phyloP scores from a whole-genome alignment of 92 coral and sea anemone species.

The Montipora capitata region DNA sequence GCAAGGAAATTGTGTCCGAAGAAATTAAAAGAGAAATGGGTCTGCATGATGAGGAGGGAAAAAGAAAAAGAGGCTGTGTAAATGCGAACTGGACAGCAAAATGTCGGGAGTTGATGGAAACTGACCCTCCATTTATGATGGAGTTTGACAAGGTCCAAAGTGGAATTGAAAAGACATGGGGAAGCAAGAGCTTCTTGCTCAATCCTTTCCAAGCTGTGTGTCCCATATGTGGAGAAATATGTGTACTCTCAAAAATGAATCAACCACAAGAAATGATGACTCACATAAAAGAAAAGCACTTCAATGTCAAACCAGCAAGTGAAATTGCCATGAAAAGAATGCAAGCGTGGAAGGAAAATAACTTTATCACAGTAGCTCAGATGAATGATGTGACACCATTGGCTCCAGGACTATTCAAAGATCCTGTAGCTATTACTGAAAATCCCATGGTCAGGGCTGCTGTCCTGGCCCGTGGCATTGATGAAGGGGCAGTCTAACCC shows the following conservation, averaged over 20 bases:
- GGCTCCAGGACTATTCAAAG: constrained; percentile 31
- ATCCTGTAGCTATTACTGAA: constrained; percentile 13
- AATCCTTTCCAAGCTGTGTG: constrained; percentile 75
- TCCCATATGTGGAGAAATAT: too few species aligned
- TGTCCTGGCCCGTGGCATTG: constrained; percentile 64
- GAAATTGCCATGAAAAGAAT: constrained; percentile 45
- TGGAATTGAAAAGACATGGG: constrained; percentile 56
- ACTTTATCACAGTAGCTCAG: constrained; percentile 55
- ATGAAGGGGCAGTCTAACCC: constrained; percentile 26
- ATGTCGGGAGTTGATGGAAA: constrained; percentile 38
- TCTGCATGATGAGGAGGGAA: constrained; percentile 63
- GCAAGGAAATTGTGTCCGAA: constrained; percentile 61
- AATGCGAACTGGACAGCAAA: constrained; percentile 69
- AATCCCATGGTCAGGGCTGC: constrained; percentile 64
- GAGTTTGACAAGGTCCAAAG: constrained; percentile 65
- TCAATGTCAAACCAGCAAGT: constrained; percentile 21
- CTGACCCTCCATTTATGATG: constrained; percentile 54
- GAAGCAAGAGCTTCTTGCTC: constrained; percentile 49
- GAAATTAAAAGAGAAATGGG: constrained; percentile 74
- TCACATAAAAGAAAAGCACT: too few species aligned
- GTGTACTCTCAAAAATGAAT: too few species aligned
- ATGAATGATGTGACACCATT: constrained; percentile 45
- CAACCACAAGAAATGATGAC: too few species aligned
- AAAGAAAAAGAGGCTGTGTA: constrained; percentile 51
- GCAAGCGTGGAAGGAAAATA: constrained; percentile 51